Conservation (phyloP, 2,888 invertebrate species). For the Cenopis cana region DNA sequence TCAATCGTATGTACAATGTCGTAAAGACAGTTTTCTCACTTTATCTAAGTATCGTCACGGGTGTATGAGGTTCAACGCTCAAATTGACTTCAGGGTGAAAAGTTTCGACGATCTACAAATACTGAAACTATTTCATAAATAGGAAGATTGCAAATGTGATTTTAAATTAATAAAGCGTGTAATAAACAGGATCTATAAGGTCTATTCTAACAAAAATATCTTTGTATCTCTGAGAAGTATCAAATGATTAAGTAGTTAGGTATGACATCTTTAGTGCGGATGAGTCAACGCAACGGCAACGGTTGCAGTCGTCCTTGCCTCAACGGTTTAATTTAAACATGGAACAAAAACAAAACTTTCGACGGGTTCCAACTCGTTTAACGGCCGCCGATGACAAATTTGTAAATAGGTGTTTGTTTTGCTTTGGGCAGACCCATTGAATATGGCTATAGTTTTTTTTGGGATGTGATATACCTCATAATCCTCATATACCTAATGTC, state of each 20-base stretch:
- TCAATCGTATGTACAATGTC: too few species aligned
- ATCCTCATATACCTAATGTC: too few species aligned
- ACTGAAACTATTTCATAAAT: too few species aligned
- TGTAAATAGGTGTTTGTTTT: slow-evolving; percentile 42
- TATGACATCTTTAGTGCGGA: slow-evolving; percentile 47
- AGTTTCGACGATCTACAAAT: too few species aligned
- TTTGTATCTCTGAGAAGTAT: neutral
- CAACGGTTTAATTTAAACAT: slow-evolving; percentile 48
- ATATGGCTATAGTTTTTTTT: neutral
- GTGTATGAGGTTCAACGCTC: neutral
- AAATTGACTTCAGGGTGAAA: too few species aligned
- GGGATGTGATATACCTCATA: slow-evolving; percentile 26
- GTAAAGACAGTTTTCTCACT: too few species aligned
- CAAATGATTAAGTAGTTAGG: neutral
- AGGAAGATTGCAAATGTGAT: too few species aligned
- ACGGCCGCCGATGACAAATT: slow-evolving; percentile 58
- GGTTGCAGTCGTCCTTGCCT: slow-evolving; percentile 63
- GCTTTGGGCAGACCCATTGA: slow-evolving; percentile 5
- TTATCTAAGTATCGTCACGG: neutral
- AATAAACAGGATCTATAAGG: too few species aligned
- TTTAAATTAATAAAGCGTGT: too few species aligned
- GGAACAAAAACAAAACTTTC: slow-evolving; percentile 60
- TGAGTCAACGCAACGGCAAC: slow-evolving; percentile 65
- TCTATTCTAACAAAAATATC: neutral
- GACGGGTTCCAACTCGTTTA: slow-evolving; percentile 59